Conservation (phyloP, 2,113 vertebrate species). For the Paralichthys olivaceus region DNA sequence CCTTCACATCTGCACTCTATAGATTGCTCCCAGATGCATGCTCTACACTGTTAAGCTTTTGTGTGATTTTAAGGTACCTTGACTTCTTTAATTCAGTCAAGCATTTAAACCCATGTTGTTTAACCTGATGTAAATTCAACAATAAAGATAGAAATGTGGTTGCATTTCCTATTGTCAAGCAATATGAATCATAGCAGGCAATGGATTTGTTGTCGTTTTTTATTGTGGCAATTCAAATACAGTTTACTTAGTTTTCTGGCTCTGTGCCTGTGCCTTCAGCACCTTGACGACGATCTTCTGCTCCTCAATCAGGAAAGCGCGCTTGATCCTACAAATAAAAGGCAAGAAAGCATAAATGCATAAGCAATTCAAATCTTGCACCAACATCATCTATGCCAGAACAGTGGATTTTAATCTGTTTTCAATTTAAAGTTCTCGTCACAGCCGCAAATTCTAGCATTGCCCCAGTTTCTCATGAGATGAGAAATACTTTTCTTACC, state of each 20-base stretch:
- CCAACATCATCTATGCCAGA: too few relatives aligned
- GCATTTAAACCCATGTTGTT: too few relatives aligned
- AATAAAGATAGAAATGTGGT: too few relatives aligned
- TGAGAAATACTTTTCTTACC: constrained; percentile 77
- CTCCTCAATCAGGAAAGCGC: constrained; percentile 98
- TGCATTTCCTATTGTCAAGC: too few relatives aligned
- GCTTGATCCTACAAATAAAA: constrained; percentile 89
- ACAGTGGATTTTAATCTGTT: neutral
- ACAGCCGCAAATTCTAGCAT: too few relatives aligned
- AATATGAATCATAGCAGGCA: neutral
- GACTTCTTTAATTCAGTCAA: too few relatives aligned
- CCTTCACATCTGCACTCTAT: too few relatives aligned
- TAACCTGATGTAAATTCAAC: too few relatives aligned
- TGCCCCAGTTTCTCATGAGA: neutral
- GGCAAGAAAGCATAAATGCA: constrained; percentile 7
- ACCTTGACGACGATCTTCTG: constrained; percentile 99
- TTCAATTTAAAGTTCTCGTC: neutral
- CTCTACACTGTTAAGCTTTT: too few relatives aligned
- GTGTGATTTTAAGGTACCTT: too few relatives aligned
- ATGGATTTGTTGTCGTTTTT: constrained; percentile 75
- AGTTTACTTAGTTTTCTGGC: constrained; percentile 96
- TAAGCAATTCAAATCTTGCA: too few relatives aligned
- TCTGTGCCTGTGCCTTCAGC: constrained; percentile 98
- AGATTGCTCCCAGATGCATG: too few relatives aligned
- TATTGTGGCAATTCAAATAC: constrained; percentile 86